Evolutionary conservation across 2,113 vertebrate species (phyloP), one percentile per base, ranked within the genome.

Genomic region (Pleuronectes platessa): DNA sequence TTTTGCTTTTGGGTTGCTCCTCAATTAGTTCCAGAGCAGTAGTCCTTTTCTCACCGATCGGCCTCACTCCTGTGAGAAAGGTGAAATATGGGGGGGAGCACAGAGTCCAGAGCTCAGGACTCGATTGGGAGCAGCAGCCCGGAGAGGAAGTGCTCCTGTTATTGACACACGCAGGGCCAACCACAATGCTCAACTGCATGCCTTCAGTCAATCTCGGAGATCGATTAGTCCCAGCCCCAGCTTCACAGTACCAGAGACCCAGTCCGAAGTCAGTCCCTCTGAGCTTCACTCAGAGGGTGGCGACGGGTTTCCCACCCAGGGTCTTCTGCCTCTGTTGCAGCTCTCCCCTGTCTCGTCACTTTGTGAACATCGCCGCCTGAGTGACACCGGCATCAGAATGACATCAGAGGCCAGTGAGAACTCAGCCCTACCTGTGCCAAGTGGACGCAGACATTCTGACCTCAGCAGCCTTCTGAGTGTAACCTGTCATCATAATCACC

Each of bases 101-200:
- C 79, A 84, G 54, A 83, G 84, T 56, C 81, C 88, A 55, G 72
- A 85, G 49, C 74, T 83, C 74, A 76, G 66, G 78, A 78, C 71
- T 58, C 76, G 66, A 58, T 76, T 83, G 54, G 85, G 86, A 80
- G 80, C 73, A 35, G 66, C 80, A 24, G 54, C 64, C 21, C 83
- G 93, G 18, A 86, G 93, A 76, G 93, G 91, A 84, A 94, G 93
- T 81, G 86, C 93, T 68, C 91, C 93, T 13, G 87, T 91, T 45
- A 82, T 94, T 56, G 91, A 94, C 82, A 86, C 75, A 54, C 82
- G 71, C 18, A 78, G 80, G 15, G 85, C 83, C 65, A 82, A 81
- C 77, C 74, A 84, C 58, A 76, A 82, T 18, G 59, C 83, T 77
- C 77, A 83, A 51, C 69, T 92, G 23, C 79, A 74, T 54, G 77